These are phyloP conservation scores for Cephus nigrinus DNA, from an alignment of 2,888 invertebrate genomes.

Conservation along the genomic window DNA sequence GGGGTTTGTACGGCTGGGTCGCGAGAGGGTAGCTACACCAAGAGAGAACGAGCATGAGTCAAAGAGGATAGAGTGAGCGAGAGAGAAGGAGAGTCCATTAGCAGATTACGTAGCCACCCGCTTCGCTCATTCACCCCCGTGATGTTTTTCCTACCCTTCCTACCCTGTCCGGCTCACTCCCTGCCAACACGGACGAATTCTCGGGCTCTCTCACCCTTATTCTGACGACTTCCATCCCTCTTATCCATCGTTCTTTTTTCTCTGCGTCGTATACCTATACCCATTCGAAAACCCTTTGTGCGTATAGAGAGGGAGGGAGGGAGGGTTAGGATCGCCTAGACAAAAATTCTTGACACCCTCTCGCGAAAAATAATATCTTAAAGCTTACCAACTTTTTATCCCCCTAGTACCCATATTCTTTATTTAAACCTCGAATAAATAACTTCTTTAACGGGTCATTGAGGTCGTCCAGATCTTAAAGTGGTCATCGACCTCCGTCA, in stretches of 20 bases:
- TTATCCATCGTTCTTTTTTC: background rate
- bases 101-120: constrained; percentile 64
- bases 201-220: background rate
- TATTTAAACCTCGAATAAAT: background rate
- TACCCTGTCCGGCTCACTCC: constrained; percentile 31
- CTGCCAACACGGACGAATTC: background rate
- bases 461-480: background rate
- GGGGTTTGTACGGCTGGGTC: background rate
- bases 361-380: background rate
- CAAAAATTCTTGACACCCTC: background rate
- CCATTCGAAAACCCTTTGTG: background rate
- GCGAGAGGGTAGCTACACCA: background rate
- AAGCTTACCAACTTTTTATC: background rate
- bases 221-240: background rate
- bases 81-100: constrained; percentile 59
- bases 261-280: background rate
- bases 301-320: background rate
- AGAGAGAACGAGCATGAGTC: background rate
- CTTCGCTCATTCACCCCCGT: constrained; percentile 57
- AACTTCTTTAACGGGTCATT: background rate
- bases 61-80: constrained; percentile 35
- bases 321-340: background rate
- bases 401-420: background rate
- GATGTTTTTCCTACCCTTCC: constrained; percentile 52
- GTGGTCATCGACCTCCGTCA: background rate